Evolutionary conservation across 2,888 invertebrate species (phyloP), one percentile per base, ranked within the genome.

Genomic region (Pachliopta kotzebuea): DNA sequence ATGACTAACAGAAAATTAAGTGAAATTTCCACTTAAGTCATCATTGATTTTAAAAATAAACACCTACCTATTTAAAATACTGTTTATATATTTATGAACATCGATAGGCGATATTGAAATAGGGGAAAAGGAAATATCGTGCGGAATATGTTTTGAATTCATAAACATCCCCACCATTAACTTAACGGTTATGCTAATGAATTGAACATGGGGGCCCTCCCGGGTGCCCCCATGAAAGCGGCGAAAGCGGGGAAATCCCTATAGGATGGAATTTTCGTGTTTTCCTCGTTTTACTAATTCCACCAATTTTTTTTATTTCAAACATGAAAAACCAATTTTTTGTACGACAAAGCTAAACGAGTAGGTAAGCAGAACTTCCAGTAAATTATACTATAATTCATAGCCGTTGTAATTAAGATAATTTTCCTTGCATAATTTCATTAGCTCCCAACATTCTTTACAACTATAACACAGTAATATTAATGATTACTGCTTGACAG

Each of bases 161-260:
- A 68, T 74, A 74, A 72, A 77, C 73, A 73, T 65, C 63, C 64
- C 69, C 20, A 65, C 77, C 80, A 81, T 81, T 79, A 80, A 73
- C 67, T 23, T 70, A 68, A 76, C 81, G 73, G 79, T 78, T 80
- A 82, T 84, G 84, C 67, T 72, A 82, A 83, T 78, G 66, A 58
- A 66, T 55, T 67, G 68, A 58, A 71, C 71, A 83, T 83, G 78
- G 78, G 82, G 83, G 83, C 76, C 73, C 74, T 72, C 70, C 72
- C 74, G 71, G 77, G 68, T 68, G 70, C 69, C 69, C 67, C 70
- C 60, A 60, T 62, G 64, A 50, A 56, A 17, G 49, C 29, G 56
- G 52, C 52, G 61, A 65, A 65, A 65, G 61, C 61, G 65, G 61
- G 31, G 9, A 65, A 65, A 53, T 58, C 61, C 61, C 61, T 23